phyloP scores from a whole-genome alignment of 2,113 vertebrate species.

The Epinephelus lanceolatus region DNA sequence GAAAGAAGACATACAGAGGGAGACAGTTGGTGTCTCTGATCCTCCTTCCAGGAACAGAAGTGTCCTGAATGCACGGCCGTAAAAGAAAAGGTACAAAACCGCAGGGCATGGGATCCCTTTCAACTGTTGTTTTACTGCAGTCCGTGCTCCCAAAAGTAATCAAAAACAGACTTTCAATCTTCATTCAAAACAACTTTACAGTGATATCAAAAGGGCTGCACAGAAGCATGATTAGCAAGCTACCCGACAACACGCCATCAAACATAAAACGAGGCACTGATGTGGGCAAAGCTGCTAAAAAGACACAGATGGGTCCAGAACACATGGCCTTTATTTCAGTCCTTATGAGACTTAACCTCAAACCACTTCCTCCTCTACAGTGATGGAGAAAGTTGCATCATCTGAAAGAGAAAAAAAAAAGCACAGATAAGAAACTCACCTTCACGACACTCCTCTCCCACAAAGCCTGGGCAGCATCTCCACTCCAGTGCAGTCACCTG shows the following conservation, averaged over 20 bases:
- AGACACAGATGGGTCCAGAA: slow-evolving; percentile 62
- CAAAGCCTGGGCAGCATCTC: slow-evolving; percentile 94
- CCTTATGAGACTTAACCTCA: slow-evolving; percentile 9
- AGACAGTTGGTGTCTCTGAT: slow-evolving; percentile 8
- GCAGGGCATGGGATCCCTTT: slow-evolving; percentile 52
- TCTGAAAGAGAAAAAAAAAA: neutral
- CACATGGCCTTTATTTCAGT: slow-evolving; percentile 50
- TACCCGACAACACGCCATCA: slow-evolving; percentile 40
- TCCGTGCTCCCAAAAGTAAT: slow-evolving; percentile 35
- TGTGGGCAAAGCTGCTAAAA: slow-evolving; percentile 64
- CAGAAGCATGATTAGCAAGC: slow-evolving; percentile 46
- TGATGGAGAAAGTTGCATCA: neutral
- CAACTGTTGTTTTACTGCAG: slow-evolving; percentile 51
- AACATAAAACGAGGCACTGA: slow-evolving; percentile 48
- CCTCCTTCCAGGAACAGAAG: slow-evolving; percentile 38
- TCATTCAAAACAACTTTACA: slow-evolving; percentile 55
- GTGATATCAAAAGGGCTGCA: slow-evolving; percentile 43
- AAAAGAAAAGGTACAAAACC: slow-evolving; percentile 59
- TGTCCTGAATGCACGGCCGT: slow-evolving; percentile 27
- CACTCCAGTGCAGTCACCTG: slow-evolving; percentile 93
- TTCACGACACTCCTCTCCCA: slow-evolving; percentile 90
- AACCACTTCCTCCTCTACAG: neutral
- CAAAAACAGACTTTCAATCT: slow-evolving; percentile 47
- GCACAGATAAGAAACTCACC: slow-evolving; percentile 81
- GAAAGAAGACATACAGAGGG: neutral